These are phyloP conservation scores for Typhlichthys eigenmanni DNA, from an alignment of 2,797 vertebrate species.

Conservation along the genomic window DNA sequence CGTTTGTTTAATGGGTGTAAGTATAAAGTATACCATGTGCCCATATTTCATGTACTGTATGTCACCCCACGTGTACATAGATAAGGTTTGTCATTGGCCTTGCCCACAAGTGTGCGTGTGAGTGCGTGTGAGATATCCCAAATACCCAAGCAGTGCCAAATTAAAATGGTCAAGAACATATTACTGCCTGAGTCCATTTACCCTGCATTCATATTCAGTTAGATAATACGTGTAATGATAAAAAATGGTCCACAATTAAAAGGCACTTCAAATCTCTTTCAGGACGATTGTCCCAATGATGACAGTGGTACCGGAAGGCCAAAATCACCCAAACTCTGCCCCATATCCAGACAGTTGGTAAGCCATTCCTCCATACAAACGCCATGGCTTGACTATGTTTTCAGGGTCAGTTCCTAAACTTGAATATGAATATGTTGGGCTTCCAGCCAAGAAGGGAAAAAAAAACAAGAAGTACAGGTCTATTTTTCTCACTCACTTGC, in stretches of 20 bases:
- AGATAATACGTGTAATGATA: too few species aligned
- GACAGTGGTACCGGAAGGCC: slow-evolving; percentile 24
- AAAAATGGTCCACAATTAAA: too few species aligned
- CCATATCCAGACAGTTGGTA: slow-evolving; percentile 61
- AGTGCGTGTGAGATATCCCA: background rate
- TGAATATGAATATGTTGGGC: slow-evolving; percentile 18
- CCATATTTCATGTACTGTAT: background rate
- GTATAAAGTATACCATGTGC: background rate
- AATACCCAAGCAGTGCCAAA: too few species aligned
- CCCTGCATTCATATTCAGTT: too few species aligned
- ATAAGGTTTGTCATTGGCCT: background rate
- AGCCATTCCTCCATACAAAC: slow-evolving; percentile 22
- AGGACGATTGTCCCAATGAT: slow-evolving; percentile 65
- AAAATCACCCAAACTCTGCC: slow-evolving; percentile 50
- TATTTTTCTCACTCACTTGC: background rate
- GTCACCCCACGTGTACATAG: background rate
- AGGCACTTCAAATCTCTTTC: slow-evolving; percentile 19
- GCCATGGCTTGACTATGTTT: slow-evolving; percentile 9
- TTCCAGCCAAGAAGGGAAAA: background rate
- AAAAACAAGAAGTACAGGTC: slow-evolving; percentile 19
- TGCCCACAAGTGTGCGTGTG: background rate
- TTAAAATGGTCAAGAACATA: too few species aligned
- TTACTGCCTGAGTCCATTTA: too few species aligned
- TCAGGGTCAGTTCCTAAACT: slow-evolving; percentile 5
- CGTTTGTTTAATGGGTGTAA: background rate